These are phyloP conservation scores for Hemibagrus wyckioides DNA, from an alignment of 2,113 vertebrate species.

Conservation along the genomic window DNA sequence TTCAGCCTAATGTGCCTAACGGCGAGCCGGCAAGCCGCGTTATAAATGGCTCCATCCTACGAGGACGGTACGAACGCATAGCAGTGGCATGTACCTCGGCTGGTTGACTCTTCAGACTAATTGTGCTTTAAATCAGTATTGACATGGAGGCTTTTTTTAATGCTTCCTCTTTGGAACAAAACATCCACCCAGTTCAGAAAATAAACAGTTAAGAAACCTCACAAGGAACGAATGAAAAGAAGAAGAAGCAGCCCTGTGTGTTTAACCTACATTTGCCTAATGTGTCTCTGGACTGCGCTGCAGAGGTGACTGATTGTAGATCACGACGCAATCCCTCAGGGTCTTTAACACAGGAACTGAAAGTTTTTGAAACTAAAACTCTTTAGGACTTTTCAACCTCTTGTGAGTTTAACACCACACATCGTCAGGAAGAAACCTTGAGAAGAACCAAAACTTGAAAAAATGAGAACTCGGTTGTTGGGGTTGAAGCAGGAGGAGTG, in stretches of 20 bases:
- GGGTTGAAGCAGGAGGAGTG: neutral
- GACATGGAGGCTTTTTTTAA: constrained; percentile 40
- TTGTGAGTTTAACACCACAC: neutral
- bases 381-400: neutral
- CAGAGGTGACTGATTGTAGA: constrained; percentile 60
- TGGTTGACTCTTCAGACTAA: constrained; percentile 9
- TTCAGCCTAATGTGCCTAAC: constrained; percentile 28
- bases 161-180: constrained; percentile 61
- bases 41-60: constrained; percentile 15
- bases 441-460: neutral
- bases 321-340: constrained; percentile 35
- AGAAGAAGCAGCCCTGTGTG: constrained; percentile 68
- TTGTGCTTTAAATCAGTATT: constrained; percentile 53
- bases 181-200: constrained; percentile 53
- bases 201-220: constrained; percentile 46
- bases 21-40: constrained; percentile 9
- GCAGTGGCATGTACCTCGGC: neutral
- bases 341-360: neutral
- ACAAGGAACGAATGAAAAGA: constrained; percentile 68
- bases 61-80: neutral
- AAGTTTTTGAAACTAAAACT: neutral
- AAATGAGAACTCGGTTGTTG: neutral
- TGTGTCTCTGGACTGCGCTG: constrained; percentile 62
- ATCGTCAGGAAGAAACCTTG: neutral
- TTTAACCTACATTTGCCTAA: constrained; percentile 78